These are phyloP conservation scores for Chymomyza procnemis DNA, from an alignment of 2,888 invertebrate genomes.

Conservation along the genomic window DNA sequence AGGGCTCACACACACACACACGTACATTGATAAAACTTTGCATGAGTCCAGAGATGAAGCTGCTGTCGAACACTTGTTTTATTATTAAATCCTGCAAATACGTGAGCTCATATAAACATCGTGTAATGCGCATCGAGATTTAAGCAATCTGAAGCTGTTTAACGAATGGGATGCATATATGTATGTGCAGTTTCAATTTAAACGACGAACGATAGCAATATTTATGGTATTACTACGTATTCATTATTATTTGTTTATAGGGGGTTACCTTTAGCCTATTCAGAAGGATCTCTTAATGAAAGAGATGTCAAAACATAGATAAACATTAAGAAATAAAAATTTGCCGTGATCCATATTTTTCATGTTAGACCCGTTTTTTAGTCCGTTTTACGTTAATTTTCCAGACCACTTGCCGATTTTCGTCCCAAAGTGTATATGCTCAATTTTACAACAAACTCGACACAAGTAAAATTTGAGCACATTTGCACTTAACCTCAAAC, in stretches of 20 bases:
- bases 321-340: no score
- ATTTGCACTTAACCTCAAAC: constrained; percentile 61
- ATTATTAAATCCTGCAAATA: constrained; percentile 45
- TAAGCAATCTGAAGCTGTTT: neutral
- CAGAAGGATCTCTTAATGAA: no score
- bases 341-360: no score
- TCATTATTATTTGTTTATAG: no score
- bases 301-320: no score
- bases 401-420: no score
- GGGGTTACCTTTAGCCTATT: no score
- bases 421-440: neutral
- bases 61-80: constrained; percentile 22
- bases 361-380: no score
- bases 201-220: no score
- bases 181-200: neutral
- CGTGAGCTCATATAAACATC: neutral
- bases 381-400: no score
- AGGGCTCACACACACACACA: neutral
- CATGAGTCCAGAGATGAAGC: neutral
- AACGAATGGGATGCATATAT: neutral
- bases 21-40: neutral
- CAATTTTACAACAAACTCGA: neutral
- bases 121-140: neutral
- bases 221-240: no score
- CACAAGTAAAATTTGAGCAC: constrained; percentile 27